Conservation (phyloP, 2,113 vertebrate species). For the Sarotherodon lohbergeri region DNA sequence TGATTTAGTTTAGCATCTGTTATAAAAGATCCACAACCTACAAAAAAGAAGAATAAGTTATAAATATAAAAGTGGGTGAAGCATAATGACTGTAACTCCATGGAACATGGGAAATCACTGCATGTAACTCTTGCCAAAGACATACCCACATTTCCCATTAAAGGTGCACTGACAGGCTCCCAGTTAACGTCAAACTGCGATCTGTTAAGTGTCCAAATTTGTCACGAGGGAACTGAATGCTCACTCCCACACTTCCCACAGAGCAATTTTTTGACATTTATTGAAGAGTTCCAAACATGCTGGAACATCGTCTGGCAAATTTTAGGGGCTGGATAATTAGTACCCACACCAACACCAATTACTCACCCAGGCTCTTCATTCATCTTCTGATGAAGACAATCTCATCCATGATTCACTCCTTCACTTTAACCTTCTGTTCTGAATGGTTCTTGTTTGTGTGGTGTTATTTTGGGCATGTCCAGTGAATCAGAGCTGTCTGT, state of each 20-base stretch:
- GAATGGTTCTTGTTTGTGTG: background rate
- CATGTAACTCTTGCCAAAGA: background rate
- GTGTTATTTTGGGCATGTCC: slow-evolving; percentile 10
- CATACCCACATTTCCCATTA: background rate
- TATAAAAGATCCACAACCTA: background rate
- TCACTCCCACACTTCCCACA: background rate
- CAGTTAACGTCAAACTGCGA: background rate
- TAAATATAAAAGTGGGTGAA: background rate
- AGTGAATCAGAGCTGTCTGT: slow-evolving; percentile 35
- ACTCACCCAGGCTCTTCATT: slow-evolving; percentile 20
- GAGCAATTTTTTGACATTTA: slow-evolving; percentile 24
- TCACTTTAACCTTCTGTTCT: slow-evolving; percentile 11
- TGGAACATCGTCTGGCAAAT: background rate
- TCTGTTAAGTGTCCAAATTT: background rate
- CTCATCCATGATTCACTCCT: slow-evolving; percentile 31
- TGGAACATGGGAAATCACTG: background rate
- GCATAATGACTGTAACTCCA: background rate
- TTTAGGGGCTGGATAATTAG: slow-evolving; percentile 13
- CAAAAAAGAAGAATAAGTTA: background rate
- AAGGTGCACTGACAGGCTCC: background rate
- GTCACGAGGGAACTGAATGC: background rate
- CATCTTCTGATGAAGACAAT: slow-evolving; percentile 13
- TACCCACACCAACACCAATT: slow-evolving; percentile 28
- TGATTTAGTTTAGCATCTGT: background rate
- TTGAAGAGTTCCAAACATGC: background rate